Evolutionary conservation across 2,113 vertebrate species (phyloP), one percentile per base, ranked within the genome.

Genomic region (Apteryx owenii): DNA sequence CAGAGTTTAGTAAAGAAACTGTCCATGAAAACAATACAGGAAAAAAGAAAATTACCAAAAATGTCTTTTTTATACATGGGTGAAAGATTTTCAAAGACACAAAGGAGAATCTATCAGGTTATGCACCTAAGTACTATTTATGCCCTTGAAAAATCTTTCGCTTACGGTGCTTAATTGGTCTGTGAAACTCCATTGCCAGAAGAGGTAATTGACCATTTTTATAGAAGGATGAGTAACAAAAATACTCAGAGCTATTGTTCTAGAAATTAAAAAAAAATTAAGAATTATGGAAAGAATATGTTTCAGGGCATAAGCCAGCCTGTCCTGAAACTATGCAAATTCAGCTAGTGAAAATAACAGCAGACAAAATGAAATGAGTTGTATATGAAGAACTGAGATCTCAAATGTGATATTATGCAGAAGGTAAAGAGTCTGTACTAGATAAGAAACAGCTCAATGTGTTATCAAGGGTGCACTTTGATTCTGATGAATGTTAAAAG

Each of bases 401-500:
- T 97, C 94, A 83, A 56, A 97, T 79, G 95, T 91, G 85, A 84
- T 95, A 94, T 97, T 97, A 97, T 81, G 89, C 93, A 96, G 93
- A 94, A 96, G 91, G 94, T 96, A 96, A 96, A 95, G 93, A 95
- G 95, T 64, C 89, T 94, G 91, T 83, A 94, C 68, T 72, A 97
- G 96, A 96, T 96, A 96, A 96, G 96, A 96, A 97, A 94, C 94
- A 88, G 91, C 88, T 94, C 95, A 22, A 40, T 71, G 93, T 84
- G 93, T 95, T 97, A 97, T 46, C 97, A 97, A 93, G 97, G 97
- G 97, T 96, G 94, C 89, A 97, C 89, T 97, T 97, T 13, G 89
- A 95, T 96, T 97, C 93, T 97, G 97, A 96, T 97, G 97, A 95
- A 97, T 96, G 97, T 88, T 96, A 97, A 95, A 97, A 97, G 95